Evolutionary conservation across 2,797 vertebrate genomes (phyloP).

Genomic region (Halcyon smyrnensis): DNA sequence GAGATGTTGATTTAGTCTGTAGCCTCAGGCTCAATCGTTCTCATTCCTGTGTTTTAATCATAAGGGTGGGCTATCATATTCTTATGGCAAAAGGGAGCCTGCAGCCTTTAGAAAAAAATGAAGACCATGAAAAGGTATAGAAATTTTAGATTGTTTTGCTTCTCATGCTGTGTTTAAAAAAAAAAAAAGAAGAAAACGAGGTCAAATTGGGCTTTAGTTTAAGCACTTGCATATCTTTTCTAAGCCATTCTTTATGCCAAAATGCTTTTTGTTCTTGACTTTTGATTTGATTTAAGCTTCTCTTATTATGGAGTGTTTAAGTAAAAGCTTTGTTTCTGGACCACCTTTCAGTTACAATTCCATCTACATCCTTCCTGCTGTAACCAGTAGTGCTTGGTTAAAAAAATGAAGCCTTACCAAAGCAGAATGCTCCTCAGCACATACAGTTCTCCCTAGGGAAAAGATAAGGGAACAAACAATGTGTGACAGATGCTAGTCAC

Average conservation of each 20-base stretch:
- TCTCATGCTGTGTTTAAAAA: not conserved
- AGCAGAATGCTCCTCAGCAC: not conserved
- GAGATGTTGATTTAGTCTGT: conserved; percentile 33
- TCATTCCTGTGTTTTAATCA: conserved; percentile 18
- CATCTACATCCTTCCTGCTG: not conserved
- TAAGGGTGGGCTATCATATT: not conserved
- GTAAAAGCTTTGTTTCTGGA: not conserved
- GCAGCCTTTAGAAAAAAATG: not conserved
- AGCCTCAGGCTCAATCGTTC: conserved; percentile 25
- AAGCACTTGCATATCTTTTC: not conserved
- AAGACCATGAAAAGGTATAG: conserved; percentile 29
- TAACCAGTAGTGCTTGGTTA: not conserved
- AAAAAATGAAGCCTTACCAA: not conserved
- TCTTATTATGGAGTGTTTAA: not conserved
- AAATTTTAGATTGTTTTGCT: not conserved
- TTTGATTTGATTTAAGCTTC: not conserved
- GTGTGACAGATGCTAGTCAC: not conserved
- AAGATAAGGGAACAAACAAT: not conserved
- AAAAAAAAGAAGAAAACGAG: not conserved
- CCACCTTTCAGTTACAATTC: not conserved
- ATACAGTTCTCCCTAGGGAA: not conserved
- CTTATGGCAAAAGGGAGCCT: not conserved
- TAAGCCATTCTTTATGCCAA: not conserved
- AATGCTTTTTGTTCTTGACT: not conserved
- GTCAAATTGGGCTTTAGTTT: not conserved